Evolutionary conservation across 2,797 vertebrate genomes (phyloP).

Genomic region (Gephyroberyx darwinii): DNA sequence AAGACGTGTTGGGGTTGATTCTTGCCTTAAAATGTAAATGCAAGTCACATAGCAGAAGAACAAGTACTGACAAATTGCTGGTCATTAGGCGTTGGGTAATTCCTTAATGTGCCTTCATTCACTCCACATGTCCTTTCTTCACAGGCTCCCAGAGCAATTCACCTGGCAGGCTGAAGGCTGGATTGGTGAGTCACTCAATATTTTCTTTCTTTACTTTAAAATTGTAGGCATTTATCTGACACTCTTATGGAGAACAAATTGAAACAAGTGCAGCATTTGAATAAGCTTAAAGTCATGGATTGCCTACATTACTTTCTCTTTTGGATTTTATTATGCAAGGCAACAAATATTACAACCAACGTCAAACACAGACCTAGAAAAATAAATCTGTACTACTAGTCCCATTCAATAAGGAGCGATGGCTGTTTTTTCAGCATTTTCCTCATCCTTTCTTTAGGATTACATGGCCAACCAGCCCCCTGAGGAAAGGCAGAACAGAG

Average conservation of each 20-base stretch:
- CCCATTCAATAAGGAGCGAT: neutral
- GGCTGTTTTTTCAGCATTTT: neutral
- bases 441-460: slow-evolving; percentile 33
- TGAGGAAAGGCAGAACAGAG: slow-evolving; percentile 28
- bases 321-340: neutral
- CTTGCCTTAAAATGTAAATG: neutral
- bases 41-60: neutral
- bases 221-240: neutral
- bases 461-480: neutral
- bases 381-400: neutral
- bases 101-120: slow-evolving; percentile 14
- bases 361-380: neutral
- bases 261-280: neutral
- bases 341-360: neutral
- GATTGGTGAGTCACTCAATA: slow-evolving; percentile 46
- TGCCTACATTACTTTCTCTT: neutral
- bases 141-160: slow-evolving; percentile 17
- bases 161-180: slow-evolving; percentile 10
- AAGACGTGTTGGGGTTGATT: neutral
- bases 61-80: neutral
- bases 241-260: neutral
- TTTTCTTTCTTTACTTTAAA: neutral
- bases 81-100: neutral
- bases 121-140: slow-evolving; percentile 1
- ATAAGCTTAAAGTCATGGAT: neutral